Conservation (phyloP, 2,113 vertebrate species). For the Marcusenius ussheri region DNA sequence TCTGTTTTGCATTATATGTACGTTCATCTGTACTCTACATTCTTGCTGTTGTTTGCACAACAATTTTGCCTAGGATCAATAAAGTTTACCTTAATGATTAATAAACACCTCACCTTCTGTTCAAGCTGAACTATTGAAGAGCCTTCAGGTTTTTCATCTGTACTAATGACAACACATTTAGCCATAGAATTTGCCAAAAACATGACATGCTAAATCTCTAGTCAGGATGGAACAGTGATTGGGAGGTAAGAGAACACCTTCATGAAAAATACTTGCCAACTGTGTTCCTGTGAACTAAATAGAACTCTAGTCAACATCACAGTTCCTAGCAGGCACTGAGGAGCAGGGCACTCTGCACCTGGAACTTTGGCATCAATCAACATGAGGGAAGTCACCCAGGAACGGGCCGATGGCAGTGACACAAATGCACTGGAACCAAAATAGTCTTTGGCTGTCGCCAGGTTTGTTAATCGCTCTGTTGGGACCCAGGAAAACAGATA, state of each 20-base stretch:
- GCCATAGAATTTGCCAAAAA: not conserved
- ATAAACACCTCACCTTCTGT: not conserved
- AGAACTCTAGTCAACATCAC: not conserved
- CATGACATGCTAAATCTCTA: not conserved
- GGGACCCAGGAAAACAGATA: slow-evolving; percentile 10
- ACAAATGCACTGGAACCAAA: not conserved
- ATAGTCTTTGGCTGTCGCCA: slow-evolving; percentile 1
- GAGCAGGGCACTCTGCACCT: not conserved
- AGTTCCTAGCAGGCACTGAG: not conserved
- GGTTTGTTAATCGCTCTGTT: slow-evolving; percentile 2
- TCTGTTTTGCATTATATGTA: not conserved
- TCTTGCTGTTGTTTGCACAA: not conserved
- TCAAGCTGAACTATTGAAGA: not conserved
- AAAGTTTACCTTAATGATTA: not conserved
- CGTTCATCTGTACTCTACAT: not conserved
- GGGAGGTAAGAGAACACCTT: not conserved
- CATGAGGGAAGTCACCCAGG: not conserved
- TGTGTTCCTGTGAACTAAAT: not conserved
- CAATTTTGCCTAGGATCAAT: not conserved
- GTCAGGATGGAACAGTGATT: not conserved
- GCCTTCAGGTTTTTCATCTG: not conserved
- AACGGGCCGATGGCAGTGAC: not conserved
- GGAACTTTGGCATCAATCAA: not conserved
- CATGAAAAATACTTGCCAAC: not conserved
- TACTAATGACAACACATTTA: not conserved